Base-by-base conservation (phyloP, 2,113 vertebrate genomes). In the Stictonetta naevosa region DNA sequence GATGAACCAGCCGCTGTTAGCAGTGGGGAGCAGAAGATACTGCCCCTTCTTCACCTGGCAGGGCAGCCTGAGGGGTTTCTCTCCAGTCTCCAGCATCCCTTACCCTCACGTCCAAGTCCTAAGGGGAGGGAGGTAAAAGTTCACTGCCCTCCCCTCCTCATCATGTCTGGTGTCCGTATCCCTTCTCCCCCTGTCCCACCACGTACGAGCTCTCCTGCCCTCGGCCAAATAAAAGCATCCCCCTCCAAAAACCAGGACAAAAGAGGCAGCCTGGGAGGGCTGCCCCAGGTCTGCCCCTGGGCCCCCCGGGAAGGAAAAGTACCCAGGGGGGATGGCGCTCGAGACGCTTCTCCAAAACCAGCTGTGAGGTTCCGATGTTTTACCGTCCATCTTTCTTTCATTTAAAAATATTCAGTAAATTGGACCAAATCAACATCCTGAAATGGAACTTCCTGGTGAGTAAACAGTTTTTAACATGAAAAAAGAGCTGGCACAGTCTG, bases 101-200 rank as follows among this genome's bases (percentile, higher is more conserved):
- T 9, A 1, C 6, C 38, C n/a, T 20, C 22, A 9, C 11, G 6
- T 11, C 14, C 9, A 29, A 55, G 55, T 4, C n/a, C 8, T 3
- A 18, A 53, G 23, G 62, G 7, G 13, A 5, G 6, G 22, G 25
- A 6, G 44, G 21, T 3, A 8, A 18, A 25, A 63, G 38, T 8
- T 9, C 33, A 10, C 44, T 11, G 13, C 36, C 14, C 29, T 34
- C 76, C 55, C n/a, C 68, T 68, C 33, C 60, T 12, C 11, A 6
- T 21, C 6, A 2, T 0, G 6, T 5, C 6, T 0, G 2, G 31
- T 38, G 55, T 59, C 62, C 25, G 2, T 2, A 26, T 3, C 28
- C 75, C 46, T 16, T 48, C 67, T 58, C 36, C 66, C 40, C 66
- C 82, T 64, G n/a, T 36, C 26, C 48, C 17, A 8, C 34, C 8